These are phyloP conservation scores for Drosophila pruinosa DNA, from an alignment of 1,140 invertebrate genomes.

Conservation along the genomic window DNA sequence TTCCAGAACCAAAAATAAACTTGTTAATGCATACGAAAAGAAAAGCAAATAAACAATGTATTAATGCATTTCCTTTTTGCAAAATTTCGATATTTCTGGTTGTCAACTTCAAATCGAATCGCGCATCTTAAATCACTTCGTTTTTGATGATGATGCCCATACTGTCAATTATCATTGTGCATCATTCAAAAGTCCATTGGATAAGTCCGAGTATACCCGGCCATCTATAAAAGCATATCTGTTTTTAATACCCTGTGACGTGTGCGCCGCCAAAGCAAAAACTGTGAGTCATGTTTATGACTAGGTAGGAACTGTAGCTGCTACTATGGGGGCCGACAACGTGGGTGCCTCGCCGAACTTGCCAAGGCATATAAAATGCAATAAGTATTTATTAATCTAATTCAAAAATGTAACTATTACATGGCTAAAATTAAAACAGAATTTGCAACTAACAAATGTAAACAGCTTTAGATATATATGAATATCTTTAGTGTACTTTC, in stretches of 20 bases:
- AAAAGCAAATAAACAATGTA: slow-evolving; percentile 6
- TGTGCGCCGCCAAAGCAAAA: slow-evolving; percentile 13
- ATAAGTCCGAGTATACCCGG: slow-evolving; percentile 42
- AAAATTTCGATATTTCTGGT: slow-evolving; percentile 12
- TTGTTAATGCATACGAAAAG: slow-evolving; percentile 52
- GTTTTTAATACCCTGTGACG: slow-evolving; percentile 33
- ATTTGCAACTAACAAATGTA: neutral
- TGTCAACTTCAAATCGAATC: slow-evolving; percentile 64
- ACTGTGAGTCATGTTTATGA: slow-evolving; percentile 21
- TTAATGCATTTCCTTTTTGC: slow-evolving; percentile 50
- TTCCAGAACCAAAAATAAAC: slow-evolving; percentile 51
- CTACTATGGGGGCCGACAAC: neutral
- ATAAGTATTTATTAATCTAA: slow-evolving; percentile 12
- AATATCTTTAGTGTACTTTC: too few relatives aligned
- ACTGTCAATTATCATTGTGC: slow-evolving; percentile 53
- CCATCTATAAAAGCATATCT: neutral
- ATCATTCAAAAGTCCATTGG: slow-evolving; percentile 37
- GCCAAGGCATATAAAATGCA: slow-evolving; percentile 18
- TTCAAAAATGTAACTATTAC: slow-evolving; percentile 8
- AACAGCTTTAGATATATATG: neutral
- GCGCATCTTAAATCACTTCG: neutral
- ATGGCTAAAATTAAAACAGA: neutral
- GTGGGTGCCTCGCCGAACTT: slow-evolving; percentile 24
- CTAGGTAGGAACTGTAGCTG: neutral
- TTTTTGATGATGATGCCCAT: slow-evolving; percentile 42